A percentile compares a stretch with the other conserved stretches of the same genome.
Evolutionary conservation across 1,140 invertebrate species (phyloP).

Genomic region (Elysia chlorotica): DNA sequence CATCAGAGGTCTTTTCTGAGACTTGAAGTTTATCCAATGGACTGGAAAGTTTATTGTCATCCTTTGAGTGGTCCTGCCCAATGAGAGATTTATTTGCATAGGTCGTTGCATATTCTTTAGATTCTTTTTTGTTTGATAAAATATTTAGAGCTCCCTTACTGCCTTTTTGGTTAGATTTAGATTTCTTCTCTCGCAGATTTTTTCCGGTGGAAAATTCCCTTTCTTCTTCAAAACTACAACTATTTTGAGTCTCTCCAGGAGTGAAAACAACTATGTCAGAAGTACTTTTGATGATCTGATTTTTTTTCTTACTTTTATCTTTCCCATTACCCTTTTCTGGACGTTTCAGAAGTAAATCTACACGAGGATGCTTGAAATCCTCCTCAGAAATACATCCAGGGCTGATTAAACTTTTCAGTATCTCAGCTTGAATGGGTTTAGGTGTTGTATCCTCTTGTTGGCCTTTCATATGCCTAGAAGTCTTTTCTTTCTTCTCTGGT

Average conservation of each 20-base stretch:
- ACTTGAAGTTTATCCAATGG: no score
- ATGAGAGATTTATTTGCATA: no score
- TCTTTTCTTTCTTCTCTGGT: no score
- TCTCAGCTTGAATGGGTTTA: no score
- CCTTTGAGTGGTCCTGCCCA: no score
- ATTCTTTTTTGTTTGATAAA: not conserved
- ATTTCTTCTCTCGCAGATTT: not conserved
- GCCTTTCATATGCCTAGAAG: no score
- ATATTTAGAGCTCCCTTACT: not conserved
- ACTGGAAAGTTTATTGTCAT: no score
- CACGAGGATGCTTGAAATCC: constrained; percentile 4
- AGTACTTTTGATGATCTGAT: no score
- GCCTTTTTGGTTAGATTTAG: not conserved
- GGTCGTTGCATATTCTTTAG: not conserved
- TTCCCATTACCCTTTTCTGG: not conserved
- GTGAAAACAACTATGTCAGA: no score
- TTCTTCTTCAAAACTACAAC: not conserved
- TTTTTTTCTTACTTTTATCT: not conserved
- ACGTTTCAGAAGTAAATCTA: not conserved
- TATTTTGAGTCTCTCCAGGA: not conserved
- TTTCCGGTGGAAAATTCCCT: not conserved
- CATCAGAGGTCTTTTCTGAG: no score
- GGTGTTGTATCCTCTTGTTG: no score
- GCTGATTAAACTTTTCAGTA: no score
- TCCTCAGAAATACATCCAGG: constrained; percentile 10